These are phyloP conservation scores for Danionella dracula DNA, from an alignment of 2,797 vertebrate genomes.

Conservation along the genomic window DNA sequence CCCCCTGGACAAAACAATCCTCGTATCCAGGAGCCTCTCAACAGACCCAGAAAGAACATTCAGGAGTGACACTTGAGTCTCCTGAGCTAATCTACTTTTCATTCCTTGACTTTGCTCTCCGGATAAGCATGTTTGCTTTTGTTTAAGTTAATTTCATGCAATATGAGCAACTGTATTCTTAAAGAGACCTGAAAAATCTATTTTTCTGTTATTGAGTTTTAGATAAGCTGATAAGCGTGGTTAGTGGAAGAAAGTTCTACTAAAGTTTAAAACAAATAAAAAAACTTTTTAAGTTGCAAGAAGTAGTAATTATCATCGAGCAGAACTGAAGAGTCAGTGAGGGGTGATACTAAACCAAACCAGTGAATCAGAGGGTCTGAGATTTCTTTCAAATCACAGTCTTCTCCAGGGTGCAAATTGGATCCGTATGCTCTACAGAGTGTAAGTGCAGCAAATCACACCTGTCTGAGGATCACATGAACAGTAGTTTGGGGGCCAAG, in stretches of 20 bases:
- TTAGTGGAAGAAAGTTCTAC: too few relatives aligned
- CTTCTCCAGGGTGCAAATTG: constrained; percentile 10
- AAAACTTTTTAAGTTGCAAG: too few relatives aligned
- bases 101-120: not conserved
- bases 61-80: not conserved
- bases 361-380: not conserved
- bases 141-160: too few relatives aligned
- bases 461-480: constrained; percentile 36
- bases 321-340: not conserved
- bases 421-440: constrained; percentile 18
- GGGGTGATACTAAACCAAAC: not conserved
- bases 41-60: not conserved
- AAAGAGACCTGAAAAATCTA: too few relatives aligned
- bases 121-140: not conserved
- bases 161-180: too few relatives aligned
- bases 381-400: not conserved
- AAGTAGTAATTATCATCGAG: too few relatives aligned
- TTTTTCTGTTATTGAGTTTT: too few relatives aligned
- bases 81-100: not conserved
- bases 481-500: constrained; percentile 17
- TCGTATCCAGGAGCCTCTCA: not conserved
- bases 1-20: not conserved
- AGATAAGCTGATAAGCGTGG: too few relatives aligned
- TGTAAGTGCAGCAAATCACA: constrained; percentile 26
- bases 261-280: too few relatives aligned